Evolutionary conservation across 2,888 invertebrate species (phyloP).

Genomic region (Sicus ferrugineus): DNA sequence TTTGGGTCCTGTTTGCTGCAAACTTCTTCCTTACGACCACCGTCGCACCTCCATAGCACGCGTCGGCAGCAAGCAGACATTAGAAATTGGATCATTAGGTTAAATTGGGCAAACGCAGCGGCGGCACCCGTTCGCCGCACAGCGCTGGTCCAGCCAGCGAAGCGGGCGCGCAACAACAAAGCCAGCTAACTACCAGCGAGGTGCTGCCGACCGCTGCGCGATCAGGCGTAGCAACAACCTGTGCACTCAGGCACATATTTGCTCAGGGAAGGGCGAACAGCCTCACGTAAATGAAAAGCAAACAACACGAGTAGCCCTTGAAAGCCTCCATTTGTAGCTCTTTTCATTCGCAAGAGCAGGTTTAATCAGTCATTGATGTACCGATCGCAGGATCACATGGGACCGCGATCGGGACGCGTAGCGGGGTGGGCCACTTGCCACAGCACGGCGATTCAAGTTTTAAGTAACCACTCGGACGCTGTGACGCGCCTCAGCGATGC

Average conservation of each 20-base stretch:
- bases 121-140: constrained; percentile 35
- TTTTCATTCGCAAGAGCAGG: no score
- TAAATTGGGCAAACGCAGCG: constrained; percentile 49
- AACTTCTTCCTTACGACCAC: constrained; percentile 30
- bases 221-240: constrained; percentile 51
- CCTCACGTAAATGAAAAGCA: constrained; percentile 28
- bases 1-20: neutral
- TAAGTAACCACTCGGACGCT: no score
- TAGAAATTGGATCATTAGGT: constrained; percentile 59
- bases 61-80: constrained; percentile 51
- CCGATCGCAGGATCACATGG: no score
- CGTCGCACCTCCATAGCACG: constrained; percentile 36
- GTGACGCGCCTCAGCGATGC: no score
- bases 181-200: constrained; percentile 40
- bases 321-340: no score
- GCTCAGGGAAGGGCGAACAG: neutral
- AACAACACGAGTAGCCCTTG: constrained; percentile 24
- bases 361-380: no score
- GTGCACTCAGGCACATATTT: constrained; percentile 4
- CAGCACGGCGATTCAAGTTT: no score
- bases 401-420: no score
- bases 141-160: constrained; percentile 23
- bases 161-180: neutral
- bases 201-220: constrained; percentile 54
- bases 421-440: no score